Conservation (phyloP, 2,888 invertebrate species). For the Lissonota sp. region DNA sequence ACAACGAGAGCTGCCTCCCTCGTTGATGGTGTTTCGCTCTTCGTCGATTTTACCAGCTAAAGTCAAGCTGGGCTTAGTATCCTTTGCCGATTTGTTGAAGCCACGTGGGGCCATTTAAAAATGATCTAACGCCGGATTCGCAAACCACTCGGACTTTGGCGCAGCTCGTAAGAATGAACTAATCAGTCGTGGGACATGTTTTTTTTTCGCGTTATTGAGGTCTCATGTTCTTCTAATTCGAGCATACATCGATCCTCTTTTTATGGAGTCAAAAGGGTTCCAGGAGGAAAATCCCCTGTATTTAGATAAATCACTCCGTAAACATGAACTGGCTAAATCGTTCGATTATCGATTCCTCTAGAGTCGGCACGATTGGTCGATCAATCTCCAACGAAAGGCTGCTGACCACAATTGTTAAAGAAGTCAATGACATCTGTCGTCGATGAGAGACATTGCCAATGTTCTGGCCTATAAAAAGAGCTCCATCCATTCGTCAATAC, state of each 20-base stretch:
- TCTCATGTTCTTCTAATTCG: constrained; percentile 39
- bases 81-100: constrained; percentile 42
- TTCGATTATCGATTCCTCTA: constrained; percentile 27
- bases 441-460: no score
- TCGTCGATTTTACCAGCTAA: no score
- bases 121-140: constrained; percentile 63
- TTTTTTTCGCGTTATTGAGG: constrained; percentile 35
- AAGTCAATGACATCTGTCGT: no score
- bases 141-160: no score
- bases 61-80: constrained; percentile 4
- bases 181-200: constrained; percentile 65
- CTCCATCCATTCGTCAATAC: no score
- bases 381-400: constrained; percentile 13
- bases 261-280: not conserved
- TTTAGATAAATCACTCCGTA: constrained; percentile 12
- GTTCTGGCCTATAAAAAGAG: no score
- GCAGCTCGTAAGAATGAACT: constrained; percentile 66
- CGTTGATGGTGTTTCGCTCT: constrained; percentile 50
- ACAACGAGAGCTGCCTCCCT: constrained; percentile 46
- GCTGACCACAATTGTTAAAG: constrained; percentile 10
- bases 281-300: no score
- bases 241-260: constrained; percentile 11
- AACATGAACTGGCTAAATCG: constrained; percentile 5
- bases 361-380: constrained; percentile 39
- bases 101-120: constrained; percentile 64